Evolutionary conservation across 1,140 invertebrate genomes (phyloP), one percentile per base, ranked within the genome.

Genomic region (Dolichoris vasculosae): DNA sequence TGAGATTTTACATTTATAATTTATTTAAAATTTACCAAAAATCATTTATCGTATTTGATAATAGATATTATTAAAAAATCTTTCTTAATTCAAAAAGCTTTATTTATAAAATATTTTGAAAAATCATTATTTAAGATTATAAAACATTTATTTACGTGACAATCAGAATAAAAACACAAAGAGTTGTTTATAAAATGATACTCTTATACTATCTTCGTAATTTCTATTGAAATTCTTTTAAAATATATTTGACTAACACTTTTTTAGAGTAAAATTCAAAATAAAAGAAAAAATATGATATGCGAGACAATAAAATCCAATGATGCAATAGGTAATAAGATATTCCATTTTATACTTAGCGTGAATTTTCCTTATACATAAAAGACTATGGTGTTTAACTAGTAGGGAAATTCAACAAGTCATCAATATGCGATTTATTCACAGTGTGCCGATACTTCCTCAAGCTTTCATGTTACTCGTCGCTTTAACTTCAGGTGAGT

Each of bases 401-500:
- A 81, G 64, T 48, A 8, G 40, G 43, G 6, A 1, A 82, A 48
- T 46, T 48, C 35, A 51, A 59, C 81, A 48, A 73, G 11, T 38
- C 30, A 43, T 82, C 69, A 82, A 82, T 75, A 82, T 82, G 81
- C 69, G 69, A 82, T 73, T 73, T 75, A 73, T 48, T 51, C 35
- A 20, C 80, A 51, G 67, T 71, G 6, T 23, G 30, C 38, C 26
- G 79, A 67, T 67, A 81, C 30, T 69, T 35, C 30, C 64, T 46
- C 11, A 32, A 59, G 48, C 40, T 35, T 67, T 76, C 30, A 20
- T 78, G 75, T 38, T 78, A 59, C 63, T 84, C 59, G 59, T 48
- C 55, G 75, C 23, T 48, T 84, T 77, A 76, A 78, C 59, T 20
- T 67, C 75, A 78, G 82, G 82, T 84, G 32, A 84, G 82, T 84